Base-by-base conservation (phyloP, 2,888 invertebrate species). In the Diadromus collaris region DNA sequence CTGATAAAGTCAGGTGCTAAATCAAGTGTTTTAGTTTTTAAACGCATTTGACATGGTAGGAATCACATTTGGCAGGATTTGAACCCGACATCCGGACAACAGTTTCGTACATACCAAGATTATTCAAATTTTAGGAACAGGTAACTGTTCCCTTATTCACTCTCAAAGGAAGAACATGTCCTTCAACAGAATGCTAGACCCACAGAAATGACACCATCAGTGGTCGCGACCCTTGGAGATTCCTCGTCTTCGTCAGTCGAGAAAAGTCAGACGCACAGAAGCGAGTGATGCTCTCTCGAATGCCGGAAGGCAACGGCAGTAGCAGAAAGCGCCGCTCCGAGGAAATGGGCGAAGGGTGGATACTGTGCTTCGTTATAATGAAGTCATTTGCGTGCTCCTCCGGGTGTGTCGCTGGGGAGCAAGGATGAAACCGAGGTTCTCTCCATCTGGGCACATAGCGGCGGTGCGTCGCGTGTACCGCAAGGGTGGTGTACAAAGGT, bases 301-400 rank as follows among this genome's bases (percentile, higher is more conserved):
- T 16, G 70, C 70, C 60, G 48, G 58, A 60, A 58, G 70, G 32
- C 34, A 70, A 60, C 34, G 32, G 44, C n/a, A 46, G 41, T 54
- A 41, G 9, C 63, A 41, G 13, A 51, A 38, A 32, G 48, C 46
- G 48, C 34, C 19, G 38, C 38, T 71, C 10, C 6, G 29, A 29
- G 21, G 21, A 41, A 69, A 51, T 64, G 41, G 60, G 63, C 46
- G 34, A 78, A 81, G 76, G 69, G 60, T 58, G 73, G 67, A 73
- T 69, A 72, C 72, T 65, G 80, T 72, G 78, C 84, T 83, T 78
- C 75, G 84, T 86, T 86, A 84, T 87, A 88, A 89, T 84, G 86
- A 87, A 88, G 88, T 88, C 86, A 88, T 89, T 88, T 86, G 86
- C 85, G 86, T 86, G 86, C 83, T 83, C 51, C 74, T 71, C 72